Percentiles rank a stretch among this genome's conserved stretches.
Evolutionary conservation across 2,113 vertebrate genomes (phyloP).

Genomic region (Heliornis fulica): DNA sequence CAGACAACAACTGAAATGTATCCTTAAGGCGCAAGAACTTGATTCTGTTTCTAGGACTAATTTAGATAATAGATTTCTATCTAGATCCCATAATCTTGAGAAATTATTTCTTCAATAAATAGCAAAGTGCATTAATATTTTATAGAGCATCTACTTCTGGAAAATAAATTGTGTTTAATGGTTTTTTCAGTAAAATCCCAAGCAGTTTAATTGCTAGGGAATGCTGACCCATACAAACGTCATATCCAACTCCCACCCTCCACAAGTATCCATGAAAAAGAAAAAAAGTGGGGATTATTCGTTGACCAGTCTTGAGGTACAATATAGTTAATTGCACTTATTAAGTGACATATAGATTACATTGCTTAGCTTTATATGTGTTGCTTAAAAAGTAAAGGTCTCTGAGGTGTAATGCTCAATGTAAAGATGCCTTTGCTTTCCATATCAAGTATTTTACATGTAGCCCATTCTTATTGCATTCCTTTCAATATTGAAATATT

Average conservation of each 20-base stretch:
- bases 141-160: background rate
- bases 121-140: background rate
- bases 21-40: background rate
- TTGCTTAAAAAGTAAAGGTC: background rate
- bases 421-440: background rate
- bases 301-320: background rate
- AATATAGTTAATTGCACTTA: background rate
- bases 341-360: background rate
- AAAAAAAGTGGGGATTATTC: background rate
- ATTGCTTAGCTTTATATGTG: background rate
- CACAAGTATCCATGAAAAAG: background rate
- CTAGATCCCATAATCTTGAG: background rate
- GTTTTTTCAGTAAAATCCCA: background rate
- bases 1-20: background rate
- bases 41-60: background rate
- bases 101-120: background rate
- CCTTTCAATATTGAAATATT: background rate
- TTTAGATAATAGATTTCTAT: background rate
- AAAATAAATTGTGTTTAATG: background rate
- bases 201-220: background rate
- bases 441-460: background rate
- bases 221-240: background rate
- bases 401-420: background rate
- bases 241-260: accelerated
- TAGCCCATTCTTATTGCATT: background rate